Percentiles rank a stretch among this genome's conserved stretches.
These are phyloP conservation scores for Ypsolopha scabrella DNA, from an alignment of 2,888 invertebrate species.

Conservation along the genomic window DNA sequence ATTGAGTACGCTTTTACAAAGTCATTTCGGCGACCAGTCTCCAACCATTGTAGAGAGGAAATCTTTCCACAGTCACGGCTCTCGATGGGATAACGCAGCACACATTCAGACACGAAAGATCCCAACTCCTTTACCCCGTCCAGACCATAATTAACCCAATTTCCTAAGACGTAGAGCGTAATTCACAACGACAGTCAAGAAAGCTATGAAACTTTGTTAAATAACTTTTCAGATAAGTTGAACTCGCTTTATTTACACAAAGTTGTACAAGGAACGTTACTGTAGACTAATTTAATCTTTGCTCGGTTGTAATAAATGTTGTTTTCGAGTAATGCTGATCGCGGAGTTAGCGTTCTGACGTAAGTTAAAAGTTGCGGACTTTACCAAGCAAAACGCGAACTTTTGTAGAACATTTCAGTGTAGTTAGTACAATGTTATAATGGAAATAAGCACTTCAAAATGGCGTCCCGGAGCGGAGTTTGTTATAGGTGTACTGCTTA, in stretches of 20 bases:
- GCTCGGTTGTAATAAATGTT: constrained; percentile 66
- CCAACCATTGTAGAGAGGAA: constrained; percentile 67
- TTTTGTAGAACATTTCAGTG: constrained; percentile 71
- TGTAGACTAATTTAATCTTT: constrained; percentile 66
- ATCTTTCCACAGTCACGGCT: constrained; percentile 70
- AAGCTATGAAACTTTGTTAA: constrained; percentile 72
- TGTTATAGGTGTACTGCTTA: constrained; percentile 40
- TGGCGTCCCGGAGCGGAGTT: constrained; percentile 57
- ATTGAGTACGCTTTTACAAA: constrained; percentile 60
- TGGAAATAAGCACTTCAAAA: constrained; percentile 71
- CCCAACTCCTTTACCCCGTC: constrained; percentile 27
- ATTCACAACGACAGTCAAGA: constrained; percentile 49
- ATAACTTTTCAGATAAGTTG: constrained; percentile 72
- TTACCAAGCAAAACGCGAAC: constrained; percentile 71
- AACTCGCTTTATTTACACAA: constrained; percentile 64
- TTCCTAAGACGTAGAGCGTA: constrained; percentile 40
- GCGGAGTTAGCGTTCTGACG: constrained; percentile 51
- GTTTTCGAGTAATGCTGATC: constrained; percentile 65
- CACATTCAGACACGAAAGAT: constrained; percentile 33
- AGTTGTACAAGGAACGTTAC: constrained; percentile 63
- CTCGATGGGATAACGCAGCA: constrained; percentile 68
- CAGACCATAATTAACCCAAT: constrained; percentile 52
- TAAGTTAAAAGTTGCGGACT: constrained; percentile 64
- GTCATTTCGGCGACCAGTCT: constrained; percentile 58
- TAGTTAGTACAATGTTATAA: constrained; percentile 72